Percentiles rank a stretch among this genome's conserved stretches.
Evolutionary conservation across 2,113 vertebrate genomes (phyloP).

Genomic region (Actenoides hombroni): DNA sequence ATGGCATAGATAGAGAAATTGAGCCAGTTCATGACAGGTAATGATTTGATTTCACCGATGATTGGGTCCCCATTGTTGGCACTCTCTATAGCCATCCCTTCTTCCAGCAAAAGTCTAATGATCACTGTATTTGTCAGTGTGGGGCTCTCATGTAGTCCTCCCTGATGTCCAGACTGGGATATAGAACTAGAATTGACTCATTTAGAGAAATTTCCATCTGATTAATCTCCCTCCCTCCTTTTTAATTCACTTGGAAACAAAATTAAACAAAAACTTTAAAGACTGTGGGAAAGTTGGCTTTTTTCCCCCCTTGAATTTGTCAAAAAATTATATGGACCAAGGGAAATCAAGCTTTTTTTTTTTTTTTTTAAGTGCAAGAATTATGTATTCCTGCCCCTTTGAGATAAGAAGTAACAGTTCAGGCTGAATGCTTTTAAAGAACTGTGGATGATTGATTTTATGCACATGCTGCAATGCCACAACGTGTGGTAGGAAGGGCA

Average conservation of each 20-base stretch:
- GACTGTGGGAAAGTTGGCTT: rapidly evolving
- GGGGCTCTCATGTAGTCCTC: rapidly evolving
- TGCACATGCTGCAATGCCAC: not conserved
- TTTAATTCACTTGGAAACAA: not conserved
- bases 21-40: not conserved
- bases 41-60: not conserved
- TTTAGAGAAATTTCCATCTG: not conserved
- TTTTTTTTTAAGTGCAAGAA: not conserved
- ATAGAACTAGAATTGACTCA: not conserved
- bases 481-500: not conserved
- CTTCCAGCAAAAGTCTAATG: not conserved
- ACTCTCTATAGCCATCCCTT: not conserved
- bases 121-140: not conserved
- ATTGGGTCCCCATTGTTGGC: not conserved
- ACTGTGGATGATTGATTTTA: not conserved
- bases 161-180: not conserved
- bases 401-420: not conserved
- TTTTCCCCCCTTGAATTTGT: not conserved
- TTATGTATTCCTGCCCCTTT: not conserved
- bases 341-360: not conserved
- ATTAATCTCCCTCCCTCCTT: rapidly evolving
- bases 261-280: not conserved
- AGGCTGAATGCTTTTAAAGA: not conserved
- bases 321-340: not conserved
- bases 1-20: not conserved